A percentile compares a stretch with the other conserved stretches of the same genome.
Evolutionary conservation across 1,140 invertebrate species (phyloP).

Genomic region (Caenorhabditis briggsae): DNA sequence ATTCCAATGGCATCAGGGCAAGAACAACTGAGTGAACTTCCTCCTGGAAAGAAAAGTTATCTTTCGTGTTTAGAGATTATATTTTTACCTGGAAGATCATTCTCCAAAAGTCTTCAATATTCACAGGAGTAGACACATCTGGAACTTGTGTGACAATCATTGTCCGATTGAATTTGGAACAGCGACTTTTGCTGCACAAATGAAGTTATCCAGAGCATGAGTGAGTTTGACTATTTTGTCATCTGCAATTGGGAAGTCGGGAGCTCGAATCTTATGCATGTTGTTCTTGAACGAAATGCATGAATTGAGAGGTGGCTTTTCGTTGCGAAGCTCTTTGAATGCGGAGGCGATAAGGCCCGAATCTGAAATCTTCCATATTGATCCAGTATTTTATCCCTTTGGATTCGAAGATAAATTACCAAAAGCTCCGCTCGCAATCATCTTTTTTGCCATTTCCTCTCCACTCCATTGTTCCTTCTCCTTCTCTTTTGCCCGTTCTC

Average conservation of each 20-base stretch:
- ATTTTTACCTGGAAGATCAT: constrained; percentile 42
- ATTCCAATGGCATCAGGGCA: constrained; percentile 22
- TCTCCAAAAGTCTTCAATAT: constrained; percentile 78
- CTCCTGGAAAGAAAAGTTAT: constrained; percentile 6
- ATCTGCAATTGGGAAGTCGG: constrained; percentile 22
- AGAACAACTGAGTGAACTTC: constrained; percentile 3
- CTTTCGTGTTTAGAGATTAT: neutral
- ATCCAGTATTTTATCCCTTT: neutral
- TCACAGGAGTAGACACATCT: constrained; percentile 33
- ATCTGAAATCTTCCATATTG: neutral
- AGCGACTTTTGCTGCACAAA: neutral
- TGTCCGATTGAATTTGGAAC: constrained; percentile 22
- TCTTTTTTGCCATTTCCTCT: constrained; percentile 16
- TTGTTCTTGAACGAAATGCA: neutral
- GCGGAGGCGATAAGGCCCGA: neutral
- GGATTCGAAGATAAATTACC: neutral
- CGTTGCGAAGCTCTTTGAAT: neutral
- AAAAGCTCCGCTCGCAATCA: constrained; percentile 28
- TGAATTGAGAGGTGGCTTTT: neutral
- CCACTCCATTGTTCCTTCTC: constrained; percentile 42
- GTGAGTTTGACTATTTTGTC: constrained; percentile 11
- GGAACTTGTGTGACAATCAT: constrained; percentile 22
- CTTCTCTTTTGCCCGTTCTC: constrained; percentile 5
- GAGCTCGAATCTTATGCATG: neutral
- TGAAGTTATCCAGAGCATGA: neutral